Evolutionary conservation across 2,888 invertebrate genomes (phyloP), one percentile per base, ranked within the genome.

Genomic region (Drosophila melanocephala): DNA sequence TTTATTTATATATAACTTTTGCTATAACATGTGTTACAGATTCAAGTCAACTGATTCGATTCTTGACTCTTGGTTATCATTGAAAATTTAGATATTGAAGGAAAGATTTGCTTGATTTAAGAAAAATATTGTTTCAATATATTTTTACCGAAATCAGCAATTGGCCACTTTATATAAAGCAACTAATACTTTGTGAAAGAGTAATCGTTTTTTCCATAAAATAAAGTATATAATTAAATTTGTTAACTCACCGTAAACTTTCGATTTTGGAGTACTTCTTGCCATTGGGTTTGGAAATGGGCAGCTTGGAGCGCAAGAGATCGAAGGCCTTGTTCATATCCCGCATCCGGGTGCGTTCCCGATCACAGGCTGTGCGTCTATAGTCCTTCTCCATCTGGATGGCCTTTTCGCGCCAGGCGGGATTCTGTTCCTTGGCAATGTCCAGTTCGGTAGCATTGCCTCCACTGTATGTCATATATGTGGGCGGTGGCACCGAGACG

Each of bases 181-280:
- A 5, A 16, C 16, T 37, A 37, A 37, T 16, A 37, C 16, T 6
- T 37, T 16, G 16, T 16, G 35, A 5, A 35, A 32, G 4, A n/a
- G 5, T 12, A 0, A 7, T 26, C 0, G 12, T 6, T 56, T 37
- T 2, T 0, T 35, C 10, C n/a, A 14, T 6, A 39, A 22, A 22
- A 6, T 1, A 0, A 19, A 22, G 6, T 0, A 3, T 0, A 22
- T 22, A 22, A 32, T 14, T 4, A 28, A 14, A 4, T 33, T 42
- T 1, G 12, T 6, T 26, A 6, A 59, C 79, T 91, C 93, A 97
- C 96, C 97, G 95, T 19, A 97, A 94, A 50, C 97, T 96, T 91
- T 97, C 97, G 77, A 97, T 97, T 94, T 97, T 97, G 19, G 97
- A 97, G 84, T 97, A 95, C 91, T 97, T 97, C 93, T 97, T 97